A percentile compares a stretch with the other conserved stretches of the same genome.
phyloP scores from a whole-genome alignment of 1,140 invertebrate genomes.

The Ridgeia piscesae region DNA sequence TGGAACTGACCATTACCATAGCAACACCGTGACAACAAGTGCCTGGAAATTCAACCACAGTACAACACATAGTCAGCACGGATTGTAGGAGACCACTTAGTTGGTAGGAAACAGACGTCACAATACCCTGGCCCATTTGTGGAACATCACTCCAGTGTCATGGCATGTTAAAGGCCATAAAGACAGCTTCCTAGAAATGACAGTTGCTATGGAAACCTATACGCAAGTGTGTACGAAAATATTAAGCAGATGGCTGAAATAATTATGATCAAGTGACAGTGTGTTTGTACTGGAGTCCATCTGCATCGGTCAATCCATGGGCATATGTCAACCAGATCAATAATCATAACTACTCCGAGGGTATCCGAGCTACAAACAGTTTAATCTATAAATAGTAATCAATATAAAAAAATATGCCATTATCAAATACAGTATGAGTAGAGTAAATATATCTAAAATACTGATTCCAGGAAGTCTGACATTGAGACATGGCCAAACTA shows the following conservation, averaged over 20 bases:
- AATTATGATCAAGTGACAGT: background rate
- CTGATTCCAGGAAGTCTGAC: too few species aligned
- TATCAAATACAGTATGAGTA: background rate
- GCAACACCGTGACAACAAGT: background rate
- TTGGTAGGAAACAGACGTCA: background rate
- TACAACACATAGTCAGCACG: background rate
- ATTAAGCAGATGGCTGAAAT: background rate
- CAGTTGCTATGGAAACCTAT: background rate
- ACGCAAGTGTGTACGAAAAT: background rate
- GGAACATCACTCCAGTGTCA: background rate
- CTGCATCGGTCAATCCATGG: background rate
- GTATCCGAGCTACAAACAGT: background rate
- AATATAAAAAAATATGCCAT: background rate
- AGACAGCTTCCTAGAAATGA: background rate
- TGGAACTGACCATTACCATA: background rate
- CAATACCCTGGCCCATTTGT: background rate
- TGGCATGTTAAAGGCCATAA: background rate
- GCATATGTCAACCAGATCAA: background rate
- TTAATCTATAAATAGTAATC: background rate
- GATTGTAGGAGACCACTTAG: background rate
- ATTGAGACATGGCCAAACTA: too few species aligned
- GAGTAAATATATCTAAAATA: background rate
- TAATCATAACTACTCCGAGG: background rate
- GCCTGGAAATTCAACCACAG: background rate
- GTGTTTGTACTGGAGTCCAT: background rate